Evolutionary conservation across 2,888 invertebrate genomes (phyloP), one percentile per base, ranked within the genome.

Genomic region (Drosophila barbarae): DNA sequence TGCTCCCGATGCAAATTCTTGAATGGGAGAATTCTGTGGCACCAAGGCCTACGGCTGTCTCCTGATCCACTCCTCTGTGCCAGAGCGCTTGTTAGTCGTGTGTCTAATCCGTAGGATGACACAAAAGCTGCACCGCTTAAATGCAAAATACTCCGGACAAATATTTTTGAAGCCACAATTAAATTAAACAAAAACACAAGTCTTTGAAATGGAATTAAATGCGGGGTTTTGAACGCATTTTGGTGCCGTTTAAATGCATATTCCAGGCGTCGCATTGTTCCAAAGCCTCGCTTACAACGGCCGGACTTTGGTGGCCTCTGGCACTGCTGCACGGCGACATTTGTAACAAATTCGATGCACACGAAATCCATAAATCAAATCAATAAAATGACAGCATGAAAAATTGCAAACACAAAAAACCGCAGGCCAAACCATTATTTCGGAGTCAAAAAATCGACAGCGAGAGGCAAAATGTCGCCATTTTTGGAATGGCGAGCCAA

Each of bases 331-430:
- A 38, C 52, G 52, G 46, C 49, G 71, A 65, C 64, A 69, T 66
- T 79, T 66, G 58, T 69, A 66, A 69, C 72, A 64, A 77, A 81
- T 67, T 77, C 51, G 53, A 59, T 64, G 59, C 59, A 68, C 69
- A 66, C 66, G 42, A 69, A 77, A 70, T 58, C 72, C 69, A 78
- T 78, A 78, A 84, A 78, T 78, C 82, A 77, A 72, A 77, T 77
- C 75, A 75, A 77, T 75, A 67, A 77, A 84, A 84, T 72, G 77
- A 74, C 72, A 77, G 70, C 74, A 72, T 69, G 70, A 70, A 77
- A 80, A 83, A 74, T 74, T 74, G 75, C 67, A 56, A 71, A 61
- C 66, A 80, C 69, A 74, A 74, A 77, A 69, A 69, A 68, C 53
- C 75, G 68, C 84, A 77, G 65, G 51, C 23, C 65, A 68, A 72